phyloP scores from a whole-genome alignment of 2,888 invertebrate species.

The Julus scandinavius region DNA sequence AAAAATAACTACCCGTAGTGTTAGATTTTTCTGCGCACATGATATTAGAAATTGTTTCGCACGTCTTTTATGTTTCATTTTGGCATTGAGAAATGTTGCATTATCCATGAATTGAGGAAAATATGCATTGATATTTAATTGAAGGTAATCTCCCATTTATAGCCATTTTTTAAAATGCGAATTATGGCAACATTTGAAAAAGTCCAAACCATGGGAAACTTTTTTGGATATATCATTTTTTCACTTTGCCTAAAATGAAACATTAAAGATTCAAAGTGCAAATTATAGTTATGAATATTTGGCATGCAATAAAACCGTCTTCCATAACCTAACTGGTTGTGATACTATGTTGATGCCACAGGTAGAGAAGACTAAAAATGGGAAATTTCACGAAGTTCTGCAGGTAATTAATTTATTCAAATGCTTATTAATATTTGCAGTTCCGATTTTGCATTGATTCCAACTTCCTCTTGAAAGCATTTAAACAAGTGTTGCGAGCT shows the following conservation, averaged over 20 bases:
- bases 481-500: not conserved
- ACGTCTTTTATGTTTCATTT: not conserved
- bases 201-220: not conserved
- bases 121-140: no score
- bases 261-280: not conserved
- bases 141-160: no score
- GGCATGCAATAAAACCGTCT: conserved; percentile 23
- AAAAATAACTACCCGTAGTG: not conserved
- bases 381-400: conserved; percentile 60
- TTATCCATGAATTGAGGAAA: not conserved
- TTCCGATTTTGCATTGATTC: conserved; percentile 25
- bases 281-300: not conserved
- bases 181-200: not conserved
- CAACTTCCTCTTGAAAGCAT: not conserved
- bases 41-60: not conserved
- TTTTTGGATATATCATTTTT: not conserved
- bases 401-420: conserved; percentile 58
- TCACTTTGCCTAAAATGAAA: not conserved
- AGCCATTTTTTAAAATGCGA: not conserved
- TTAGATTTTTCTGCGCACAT: not conserved
- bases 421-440: conserved; percentile 46
- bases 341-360: conserved; percentile 55
- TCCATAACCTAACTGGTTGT: conserved; percentile 53
- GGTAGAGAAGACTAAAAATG: conserved; percentile 60
- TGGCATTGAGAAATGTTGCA: not conserved